These are phyloP conservation scores for Drosophila grimshawi DNA, from an alignment of 1,140 invertebrate species.

Conservation along the genomic window DNA sequence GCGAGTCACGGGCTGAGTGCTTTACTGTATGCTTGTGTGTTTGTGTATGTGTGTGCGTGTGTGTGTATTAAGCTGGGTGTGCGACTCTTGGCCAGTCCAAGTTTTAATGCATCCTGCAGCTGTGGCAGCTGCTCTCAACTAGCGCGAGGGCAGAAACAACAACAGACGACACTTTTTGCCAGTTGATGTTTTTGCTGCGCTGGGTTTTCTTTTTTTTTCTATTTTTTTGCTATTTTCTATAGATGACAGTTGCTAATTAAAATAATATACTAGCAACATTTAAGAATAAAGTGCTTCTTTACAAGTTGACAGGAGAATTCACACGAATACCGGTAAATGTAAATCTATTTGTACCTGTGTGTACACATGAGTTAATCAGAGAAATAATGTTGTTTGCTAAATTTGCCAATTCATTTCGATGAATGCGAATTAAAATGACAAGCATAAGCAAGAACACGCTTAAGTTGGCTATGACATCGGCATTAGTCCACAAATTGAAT, in stretches of 20 bases:
- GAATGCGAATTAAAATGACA: too few species aligned
- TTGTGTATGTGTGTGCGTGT: constrained; percentile 2
- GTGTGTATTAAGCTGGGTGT: neutral
- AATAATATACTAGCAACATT: constrained; percentile 64
- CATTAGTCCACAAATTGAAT: too few species aligned
- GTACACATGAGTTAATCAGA: too few species aligned
- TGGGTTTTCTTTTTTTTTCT: neutral
- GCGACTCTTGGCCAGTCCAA: constrained; percentile 51
- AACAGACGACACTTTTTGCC: constrained; percentile 25
- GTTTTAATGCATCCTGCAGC: constrained; percentile 55
- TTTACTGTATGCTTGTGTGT: constrained; percentile 4
- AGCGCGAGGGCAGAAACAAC: constrained; percentile 29
- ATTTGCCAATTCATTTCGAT: too few species aligned
- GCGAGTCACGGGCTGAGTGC: constrained; percentile 43
- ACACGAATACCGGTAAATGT: neutral
- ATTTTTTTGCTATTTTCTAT: constrained; percentile 16
- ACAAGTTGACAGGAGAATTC: constrained; percentile 6
- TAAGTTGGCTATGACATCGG: too few species aligned
- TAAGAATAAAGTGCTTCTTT: constrained; percentile 48
- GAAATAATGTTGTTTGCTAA: too few species aligned
- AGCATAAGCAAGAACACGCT: too few species aligned
- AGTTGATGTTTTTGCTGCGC: neutral
- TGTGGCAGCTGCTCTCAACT: constrained; percentile 43
- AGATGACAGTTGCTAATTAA: constrained; percentile 70
- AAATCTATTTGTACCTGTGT: too few species aligned